phyloP scores from a whole-genome alignment of 2,113 vertebrate species.

The Lepus timidus region DNA sequence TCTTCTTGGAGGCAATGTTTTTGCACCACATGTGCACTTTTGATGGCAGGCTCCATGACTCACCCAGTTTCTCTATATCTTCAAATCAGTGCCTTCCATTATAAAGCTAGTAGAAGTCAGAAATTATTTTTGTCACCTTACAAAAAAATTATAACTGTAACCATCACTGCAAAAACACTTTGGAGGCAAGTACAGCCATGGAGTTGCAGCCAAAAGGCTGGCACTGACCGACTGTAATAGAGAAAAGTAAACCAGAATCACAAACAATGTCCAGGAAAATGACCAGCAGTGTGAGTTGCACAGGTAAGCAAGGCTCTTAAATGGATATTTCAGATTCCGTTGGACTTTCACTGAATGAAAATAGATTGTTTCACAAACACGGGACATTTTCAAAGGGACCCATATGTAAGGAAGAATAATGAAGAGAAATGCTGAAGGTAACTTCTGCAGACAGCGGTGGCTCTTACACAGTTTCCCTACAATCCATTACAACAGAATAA shows the following conservation, averaged over 20 bases:
- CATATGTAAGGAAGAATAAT: conserved; percentile 9
- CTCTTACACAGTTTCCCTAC: neutral
- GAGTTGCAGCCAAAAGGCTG: neutral
- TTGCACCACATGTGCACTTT: neutral
- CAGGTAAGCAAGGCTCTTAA: conserved; percentile 31
- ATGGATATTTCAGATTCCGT: conserved; percentile 13
- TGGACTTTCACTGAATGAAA: conserved; percentile 57
- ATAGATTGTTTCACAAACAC: conserved; percentile 29
- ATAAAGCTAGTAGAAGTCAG: neutral
- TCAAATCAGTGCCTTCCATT: neutral
- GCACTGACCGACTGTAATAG: neutral
- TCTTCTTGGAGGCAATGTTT: neutral
- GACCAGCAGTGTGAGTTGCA: neutral
- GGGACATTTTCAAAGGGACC: conserved; percentile 37
- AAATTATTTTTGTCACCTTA: neutral
- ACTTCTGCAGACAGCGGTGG: neutral
- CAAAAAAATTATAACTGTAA: neutral
- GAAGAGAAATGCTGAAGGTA: conserved; percentile 51
- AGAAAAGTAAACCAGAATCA: conserved; percentile 12
- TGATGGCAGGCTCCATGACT: neutral
- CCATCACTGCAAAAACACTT: neutral
- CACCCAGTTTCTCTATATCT: neutral
- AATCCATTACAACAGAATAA: conserved; percentile 52
- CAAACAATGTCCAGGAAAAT: neutral
- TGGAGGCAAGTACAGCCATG: neutral